Percentiles rank a stretch among this genome's conserved stretches.
Evolutionary conservation across 2,113 vertebrate species (phyloP).

Genomic region (Ramphastos sulfuratus): DNA sequence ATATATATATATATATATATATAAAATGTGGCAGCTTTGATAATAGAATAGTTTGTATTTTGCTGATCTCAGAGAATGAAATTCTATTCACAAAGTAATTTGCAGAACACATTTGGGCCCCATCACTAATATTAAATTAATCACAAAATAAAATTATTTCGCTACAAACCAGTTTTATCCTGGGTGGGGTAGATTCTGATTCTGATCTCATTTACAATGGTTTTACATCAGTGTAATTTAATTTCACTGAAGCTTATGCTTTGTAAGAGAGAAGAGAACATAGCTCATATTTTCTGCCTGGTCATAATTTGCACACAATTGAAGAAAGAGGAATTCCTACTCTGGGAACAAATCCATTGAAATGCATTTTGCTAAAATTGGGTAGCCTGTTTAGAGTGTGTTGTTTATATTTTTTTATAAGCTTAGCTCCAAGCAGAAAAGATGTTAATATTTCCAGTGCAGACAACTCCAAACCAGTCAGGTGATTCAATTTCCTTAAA

Average conservation of each 20-base stretch:
- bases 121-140: slow-evolving; percentile 52
- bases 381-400: neutral
- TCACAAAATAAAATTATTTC: slow-evolving; percentile 60
- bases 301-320: slow-evolving; percentile 44
- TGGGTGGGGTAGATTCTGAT: slow-evolving; percentile 40
- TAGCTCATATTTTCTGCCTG: slow-evolving; percentile 42
- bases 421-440: neutral
- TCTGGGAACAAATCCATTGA: slow-evolving; percentile 53
- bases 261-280: slow-evolving; percentile 8
- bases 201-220: slow-evolving; percentile 60
- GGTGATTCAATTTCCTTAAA: neutral
- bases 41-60: neutral
- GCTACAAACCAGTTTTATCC: slow-evolving; percentile 39
- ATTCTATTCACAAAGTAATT: slow-evolving; percentile 30
- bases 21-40: neutral
- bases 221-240: slow-evolving; percentile 56
- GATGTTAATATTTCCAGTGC: neutral
- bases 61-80: slow-evolving; percentile 19
- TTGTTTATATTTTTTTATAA: neutral
- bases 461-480: neutral
- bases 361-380: slow-evolving; percentile 38
- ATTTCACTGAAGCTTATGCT: slow-evolving; percentile 45
- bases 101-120: slow-evolving; percentile 24
- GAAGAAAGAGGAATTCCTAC: slow-evolving; percentile 42
- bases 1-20: no score